A percentile compares a stretch with the other conserved stretches of the same genome.
phyloP scores from a whole-genome alignment of 2,888 invertebrate species.

The Parelbella ahira region DNA sequence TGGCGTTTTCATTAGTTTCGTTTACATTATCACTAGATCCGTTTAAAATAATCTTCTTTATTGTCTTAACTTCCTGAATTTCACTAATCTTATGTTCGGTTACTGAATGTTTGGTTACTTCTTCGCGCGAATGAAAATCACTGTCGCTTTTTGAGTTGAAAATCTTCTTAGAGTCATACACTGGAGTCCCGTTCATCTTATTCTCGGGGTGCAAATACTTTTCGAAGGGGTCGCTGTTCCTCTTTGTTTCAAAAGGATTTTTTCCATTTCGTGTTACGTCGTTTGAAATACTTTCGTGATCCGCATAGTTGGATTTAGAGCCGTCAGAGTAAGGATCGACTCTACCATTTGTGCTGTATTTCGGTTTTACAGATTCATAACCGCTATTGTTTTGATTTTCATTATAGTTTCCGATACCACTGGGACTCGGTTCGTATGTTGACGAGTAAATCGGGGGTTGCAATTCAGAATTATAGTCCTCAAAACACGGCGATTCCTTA shows the following conservation, averaged over 20 bases:
- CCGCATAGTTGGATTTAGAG: slow-evolving; percentile 40
- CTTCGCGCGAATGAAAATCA: slow-evolving; percentile 57
- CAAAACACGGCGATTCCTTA: slow-evolving; percentile 44
- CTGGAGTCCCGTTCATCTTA: slow-evolving; percentile 47
- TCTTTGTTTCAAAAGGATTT: slow-evolving; percentile 58
- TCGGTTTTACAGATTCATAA: slow-evolving; percentile 35
- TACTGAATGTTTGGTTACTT: slow-evolving; percentile 59
- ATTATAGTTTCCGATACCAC: slow-evolving; percentile 47
- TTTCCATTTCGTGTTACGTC: slow-evolving; percentile 40
- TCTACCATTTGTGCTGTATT: slow-evolving; percentile 40
- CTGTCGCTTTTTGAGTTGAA: slow-evolving; percentile 60
- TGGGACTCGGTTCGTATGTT: slow-evolving; percentile 46
- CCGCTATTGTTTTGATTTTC: slow-evolving; percentile 44
- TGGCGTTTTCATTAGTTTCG: slow-evolving; percentile 1
- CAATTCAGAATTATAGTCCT: slow-evolving; percentile 45
- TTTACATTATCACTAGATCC: slow-evolving; percentile 47
- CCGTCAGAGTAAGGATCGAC: slow-evolving; percentile 40
- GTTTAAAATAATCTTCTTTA: slow-evolving; percentile 67
- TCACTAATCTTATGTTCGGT: slow-evolving; percentile 68
- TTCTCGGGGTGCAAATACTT: slow-evolving; percentile 53
- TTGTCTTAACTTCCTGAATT: slow-evolving; percentile 73
- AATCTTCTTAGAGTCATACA: slow-evolving; percentile 45
- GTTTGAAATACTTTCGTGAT: slow-evolving; percentile 41
- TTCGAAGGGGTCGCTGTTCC: slow-evolving; percentile 45
- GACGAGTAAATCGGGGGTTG: slow-evolving; percentile 53